phyloP scores from a whole-genome alignment of 2,888 invertebrate species.

The Bhutanitis thaidina region DNA sequence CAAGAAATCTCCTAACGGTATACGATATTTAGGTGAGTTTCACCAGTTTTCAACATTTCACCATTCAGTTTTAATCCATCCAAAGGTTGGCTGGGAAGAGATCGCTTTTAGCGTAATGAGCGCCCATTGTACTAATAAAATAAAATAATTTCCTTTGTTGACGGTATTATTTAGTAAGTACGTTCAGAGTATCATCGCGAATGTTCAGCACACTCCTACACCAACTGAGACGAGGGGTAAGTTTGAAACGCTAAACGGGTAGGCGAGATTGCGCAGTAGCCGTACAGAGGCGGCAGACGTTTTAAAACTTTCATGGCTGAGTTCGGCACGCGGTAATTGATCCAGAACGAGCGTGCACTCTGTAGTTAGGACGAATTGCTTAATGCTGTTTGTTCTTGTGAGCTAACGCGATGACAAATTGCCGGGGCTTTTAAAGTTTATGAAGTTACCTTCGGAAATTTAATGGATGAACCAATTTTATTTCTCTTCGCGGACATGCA shows the following conservation, averaged over 20 bases:
- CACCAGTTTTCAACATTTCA: too few relatives aligned
- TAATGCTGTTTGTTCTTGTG: constrained; percentile 21
- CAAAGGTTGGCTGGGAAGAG: too few relatives aligned
- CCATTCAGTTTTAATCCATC: too few relatives aligned
- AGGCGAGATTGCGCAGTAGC: neutral
- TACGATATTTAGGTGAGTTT: too few relatives aligned
- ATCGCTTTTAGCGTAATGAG: too few relatives aligned
- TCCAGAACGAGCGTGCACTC: constrained; percentile 3
- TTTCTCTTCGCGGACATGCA: constrained; percentile 7
- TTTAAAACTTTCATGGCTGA: neutral
- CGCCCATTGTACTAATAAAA: too few relatives aligned
- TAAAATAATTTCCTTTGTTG: too few relatives aligned
- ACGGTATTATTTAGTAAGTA: neutral
- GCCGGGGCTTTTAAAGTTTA: neutral
- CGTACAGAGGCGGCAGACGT: neutral
- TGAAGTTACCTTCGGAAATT: constrained; percentile 22
- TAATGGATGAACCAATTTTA: constrained; percentile 17
- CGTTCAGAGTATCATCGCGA: neutral
- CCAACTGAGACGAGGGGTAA: neutral
- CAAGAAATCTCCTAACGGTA: neutral
- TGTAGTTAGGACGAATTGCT: neutral
- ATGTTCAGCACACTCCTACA: neutral
- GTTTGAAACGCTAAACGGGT: neutral
- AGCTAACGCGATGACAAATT: constrained; percentile 25
- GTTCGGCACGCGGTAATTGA: constrained; percentile 8